Evolutionary conservation across 2,888 invertebrate genomes (phyloP), one percentile per base, ranked within the genome.

Genomic region (Nomada fucata): DNA sequence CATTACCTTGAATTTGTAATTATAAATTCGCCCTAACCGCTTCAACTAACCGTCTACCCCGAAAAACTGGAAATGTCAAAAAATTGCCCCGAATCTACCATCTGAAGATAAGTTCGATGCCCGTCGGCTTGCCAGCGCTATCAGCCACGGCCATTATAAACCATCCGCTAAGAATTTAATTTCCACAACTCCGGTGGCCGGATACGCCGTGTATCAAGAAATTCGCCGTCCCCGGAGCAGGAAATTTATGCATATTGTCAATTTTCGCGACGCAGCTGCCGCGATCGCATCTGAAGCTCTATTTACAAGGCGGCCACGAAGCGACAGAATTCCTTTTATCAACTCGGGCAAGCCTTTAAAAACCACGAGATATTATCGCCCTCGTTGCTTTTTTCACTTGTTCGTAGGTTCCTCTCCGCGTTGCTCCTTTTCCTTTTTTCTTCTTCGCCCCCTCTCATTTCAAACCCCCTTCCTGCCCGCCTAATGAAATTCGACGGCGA

Each of bases 401-500:
- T 20, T 67, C 23, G 61, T 2, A 20, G 55, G 10, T n/a, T 52
- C 29, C 36, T 53, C 29, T 67, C 10, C 9, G 13, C 42, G 47
- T 64, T 23, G 15, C 23, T 52, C 15, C 15, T 44, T 29, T 23
- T n/a, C n/a, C n/a, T n/a, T 36, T 18, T 15, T 2, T 26, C 47
- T 47, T n/a, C 7, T 65, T 18, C 36, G 3, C 20, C 15, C 26
- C 2, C 1, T 36, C 18, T 15, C 26, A 9, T 29, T 29, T 44
- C 1, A 23, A 7, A 2, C 44, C 47, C 1, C n/a, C 15, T 20
- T 60, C 50, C 10, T 44, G 36, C 44, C 23, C 15, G 60, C 60
- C 53, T 70, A 73, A 79, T 71, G 80, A 80, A 80, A 79, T 79
- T 79, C 79, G 68, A 57, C 79, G 73, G 80, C 61, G 80, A 77